Evolutionary conservation across 2,888 invertebrate genomes (phyloP).

Genomic region (Microctonus aethiopoides): DNA sequence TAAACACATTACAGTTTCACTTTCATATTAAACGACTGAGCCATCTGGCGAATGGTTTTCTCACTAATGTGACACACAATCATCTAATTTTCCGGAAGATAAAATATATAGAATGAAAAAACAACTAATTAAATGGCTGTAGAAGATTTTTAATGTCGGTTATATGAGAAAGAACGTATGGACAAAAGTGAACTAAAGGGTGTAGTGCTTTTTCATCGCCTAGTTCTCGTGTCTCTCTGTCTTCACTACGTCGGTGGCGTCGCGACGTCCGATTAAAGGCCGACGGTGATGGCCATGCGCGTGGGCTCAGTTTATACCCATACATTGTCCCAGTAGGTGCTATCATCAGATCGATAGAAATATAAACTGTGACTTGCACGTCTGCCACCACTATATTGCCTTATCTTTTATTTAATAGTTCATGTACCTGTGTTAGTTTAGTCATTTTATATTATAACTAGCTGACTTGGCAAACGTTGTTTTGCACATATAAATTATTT

Average conservation of each 20-base stretch:
- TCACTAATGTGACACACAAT: not conserved
- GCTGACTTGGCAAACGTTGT: no score
- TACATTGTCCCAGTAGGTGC: conserved; percentile 31
- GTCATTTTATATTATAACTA: no score
- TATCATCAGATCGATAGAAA: conserved; percentile 60
- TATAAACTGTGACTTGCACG: conserved; percentile 46
- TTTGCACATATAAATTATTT: no score
- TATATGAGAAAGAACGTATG: conserved; percentile 19
- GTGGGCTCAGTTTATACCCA: conserved; percentile 36
- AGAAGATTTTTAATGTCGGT: not conserved
- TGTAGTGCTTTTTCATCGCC: conserved; percentile 36
- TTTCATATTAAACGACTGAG: not conserved
- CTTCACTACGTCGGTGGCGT: conserved; percentile 49
- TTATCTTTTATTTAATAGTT: no score
- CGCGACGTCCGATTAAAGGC: conserved; percentile 57
- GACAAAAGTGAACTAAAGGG: conserved; percentile 41
- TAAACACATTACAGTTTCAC: not conserved
- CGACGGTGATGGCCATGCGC: conserved; percentile 58
- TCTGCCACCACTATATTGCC: conserved; percentile 26
- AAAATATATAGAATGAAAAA: not conserved
- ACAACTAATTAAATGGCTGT: not conserved
- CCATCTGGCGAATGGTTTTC: not conserved
- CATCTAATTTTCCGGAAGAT: not conserved
- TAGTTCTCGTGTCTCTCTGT: not conserved
- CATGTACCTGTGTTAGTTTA: no score